Evolutionary conservation across 2,113 vertebrate genomes (phyloP).

Genomic region (Rutilus rutilus): DNA sequence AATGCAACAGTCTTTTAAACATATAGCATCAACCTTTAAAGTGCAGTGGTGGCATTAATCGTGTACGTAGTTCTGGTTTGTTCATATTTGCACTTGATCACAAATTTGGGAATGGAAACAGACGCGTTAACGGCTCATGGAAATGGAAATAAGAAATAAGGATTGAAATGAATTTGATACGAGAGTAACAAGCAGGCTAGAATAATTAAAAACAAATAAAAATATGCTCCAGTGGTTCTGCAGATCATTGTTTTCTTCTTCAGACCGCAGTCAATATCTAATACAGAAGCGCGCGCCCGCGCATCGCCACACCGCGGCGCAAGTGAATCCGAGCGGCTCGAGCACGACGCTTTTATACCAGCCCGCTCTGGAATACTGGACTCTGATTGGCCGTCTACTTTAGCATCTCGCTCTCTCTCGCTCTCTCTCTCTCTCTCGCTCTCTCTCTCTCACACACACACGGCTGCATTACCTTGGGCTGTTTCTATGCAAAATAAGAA

Average conservation of each 20-base stretch:
- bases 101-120: neutral
- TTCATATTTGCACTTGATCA: neutral
- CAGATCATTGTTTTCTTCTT: neutral
- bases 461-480: too few relatives aligned
- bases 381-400: neutral
- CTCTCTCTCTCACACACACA: too few relatives aligned
- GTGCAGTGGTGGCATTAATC: neutral
- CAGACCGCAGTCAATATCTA: neutral
- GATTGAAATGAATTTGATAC: too few relatives aligned
- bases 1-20: neutral
- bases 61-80: neutral
- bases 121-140: neutral
- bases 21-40: neutral
- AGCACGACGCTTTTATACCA: neutral
- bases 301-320: neutral
- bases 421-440: too few relatives aligned
- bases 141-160: too few relatives aligned
- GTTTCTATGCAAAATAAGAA: too few relatives aligned
- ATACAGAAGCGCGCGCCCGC: neutral
- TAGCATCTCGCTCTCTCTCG: too few relatives aligned
- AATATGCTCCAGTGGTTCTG: neutral
- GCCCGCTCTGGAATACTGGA: neutral
- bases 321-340: neutral
- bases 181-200: too few relatives aligned
- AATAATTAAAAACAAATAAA: neutral